Percentiles rank a stretch among this genome's conserved stretches.
These are phyloP conservation scores for Asteroscopus sphinx DNA, from an alignment of 2,888 invertebrate species.

Conservation along the genomic window DNA sequence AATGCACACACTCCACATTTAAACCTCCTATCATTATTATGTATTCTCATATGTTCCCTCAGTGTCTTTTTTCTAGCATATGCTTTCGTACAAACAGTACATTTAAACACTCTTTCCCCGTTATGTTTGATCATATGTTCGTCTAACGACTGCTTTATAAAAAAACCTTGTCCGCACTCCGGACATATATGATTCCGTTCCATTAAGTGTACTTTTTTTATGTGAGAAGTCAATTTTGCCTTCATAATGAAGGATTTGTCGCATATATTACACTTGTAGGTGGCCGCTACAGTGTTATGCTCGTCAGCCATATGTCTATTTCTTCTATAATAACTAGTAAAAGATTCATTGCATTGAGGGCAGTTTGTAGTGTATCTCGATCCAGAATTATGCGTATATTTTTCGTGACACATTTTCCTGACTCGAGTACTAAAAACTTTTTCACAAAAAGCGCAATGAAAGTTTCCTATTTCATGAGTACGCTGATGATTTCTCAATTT, in stretches of 20 bases:
- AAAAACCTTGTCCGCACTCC: conserved; percentile 81
- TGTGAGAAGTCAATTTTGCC: conserved; percentile 80
- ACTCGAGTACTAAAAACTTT: conserved; percentile 78
- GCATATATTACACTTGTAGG: conserved; percentile 83
- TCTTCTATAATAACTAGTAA: conserved; percentile 80
- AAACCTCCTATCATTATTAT: conserved; percentile 82
- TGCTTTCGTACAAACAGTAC: conserved; percentile 77
- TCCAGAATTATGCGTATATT: conserved; percentile 77
- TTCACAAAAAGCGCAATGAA: conserved; percentile 79
- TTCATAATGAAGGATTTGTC: conserved; percentile 81
- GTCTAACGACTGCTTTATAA: conserved; percentile 79
- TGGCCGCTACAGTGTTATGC: conserved; percentile 76
- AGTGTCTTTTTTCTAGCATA: conserved; percentile 83
- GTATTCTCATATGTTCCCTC: conserved; percentile 83
- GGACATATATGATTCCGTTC: conserved; percentile 81
- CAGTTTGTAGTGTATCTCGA: conserved; percentile 81
- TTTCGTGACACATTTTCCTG: conserved; percentile 78
- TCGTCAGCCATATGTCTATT: conserved; percentile 80
- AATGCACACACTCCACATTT: conserved; percentile 78
- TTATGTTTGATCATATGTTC: conserved; percentile 85
- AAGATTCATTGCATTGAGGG: conserved; percentile 78
- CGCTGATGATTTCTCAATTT: conserved; percentile 77
- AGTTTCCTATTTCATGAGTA: conserved; percentile 76
- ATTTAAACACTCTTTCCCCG: conserved; percentile 79
- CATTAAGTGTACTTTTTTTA: conserved; percentile 84